Conservation (phyloP, 2,113 vertebrate species). For the Orientallactaga bullata region DNA sequence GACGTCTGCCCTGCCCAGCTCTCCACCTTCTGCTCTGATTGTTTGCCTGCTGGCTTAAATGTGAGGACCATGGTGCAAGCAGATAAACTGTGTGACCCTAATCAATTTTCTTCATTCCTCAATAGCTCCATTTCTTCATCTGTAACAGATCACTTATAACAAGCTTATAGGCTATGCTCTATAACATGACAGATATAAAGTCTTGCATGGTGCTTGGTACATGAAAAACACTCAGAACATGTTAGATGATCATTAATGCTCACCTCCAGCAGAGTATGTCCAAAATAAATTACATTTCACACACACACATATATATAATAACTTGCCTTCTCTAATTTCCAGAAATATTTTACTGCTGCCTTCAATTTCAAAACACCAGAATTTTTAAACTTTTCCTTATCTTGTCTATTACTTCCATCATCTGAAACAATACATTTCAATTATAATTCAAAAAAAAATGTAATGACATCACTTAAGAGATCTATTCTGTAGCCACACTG, state of each 20-base stretch:
- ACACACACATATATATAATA: neutral
- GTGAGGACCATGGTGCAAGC: accelerated
- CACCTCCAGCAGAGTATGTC: neutral
- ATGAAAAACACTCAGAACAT: neutral
- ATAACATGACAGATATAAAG: neutral
- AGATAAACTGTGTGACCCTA: neutral
- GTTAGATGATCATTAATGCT: neutral
- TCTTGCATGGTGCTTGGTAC: neutral
- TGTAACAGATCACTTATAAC: neutral
- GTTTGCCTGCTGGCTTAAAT: neutral
- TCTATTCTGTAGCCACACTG: neutral
- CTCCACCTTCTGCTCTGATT: neutral
- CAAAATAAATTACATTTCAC: slow-evolving; percentile 27
- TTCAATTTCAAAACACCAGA: slow-evolving; percentile 36
- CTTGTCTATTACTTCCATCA: slow-evolving; percentile 16
- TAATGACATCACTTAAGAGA: neutral
- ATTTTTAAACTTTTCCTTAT: slow-evolving; percentile 27
- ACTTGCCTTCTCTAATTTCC: neutral
- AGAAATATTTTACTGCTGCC: neutral
- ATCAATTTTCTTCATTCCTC: neutral
- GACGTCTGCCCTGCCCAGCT: accelerated
- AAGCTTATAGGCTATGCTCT: neutral
- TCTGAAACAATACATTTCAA: slow-evolving; percentile 12
- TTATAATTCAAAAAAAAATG: neutral
- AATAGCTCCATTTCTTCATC: slow-evolving; percentile 6